Percentiles rank a stretch among this genome's conserved stretches.
Conservation (phyloP, 1,140 invertebrate genomes). For the Tetraneura akinire region DNA sequence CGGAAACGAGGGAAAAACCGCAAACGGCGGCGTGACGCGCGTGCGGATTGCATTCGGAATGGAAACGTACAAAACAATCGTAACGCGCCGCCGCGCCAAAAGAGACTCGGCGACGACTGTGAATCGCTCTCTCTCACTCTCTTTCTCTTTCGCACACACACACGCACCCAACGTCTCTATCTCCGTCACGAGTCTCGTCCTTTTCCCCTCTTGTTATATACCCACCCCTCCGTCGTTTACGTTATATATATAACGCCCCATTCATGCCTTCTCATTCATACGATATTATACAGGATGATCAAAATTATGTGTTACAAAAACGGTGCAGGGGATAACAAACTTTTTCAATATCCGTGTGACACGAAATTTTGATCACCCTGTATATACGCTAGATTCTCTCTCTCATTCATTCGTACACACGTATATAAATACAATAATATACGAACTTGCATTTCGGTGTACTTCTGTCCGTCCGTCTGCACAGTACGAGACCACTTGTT, state of each 20-base stretch:
- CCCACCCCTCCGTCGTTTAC: too few relatives aligned
- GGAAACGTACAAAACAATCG: conserved; percentile 27
- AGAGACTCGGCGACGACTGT: background rate
- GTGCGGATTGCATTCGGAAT: conserved; percentile 45
- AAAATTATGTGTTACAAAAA: too few relatives aligned
- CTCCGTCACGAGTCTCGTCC: background rate
- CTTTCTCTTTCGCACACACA: background rate
- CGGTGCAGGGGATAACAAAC: too few relatives aligned
- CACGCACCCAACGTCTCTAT: too few relatives aligned
- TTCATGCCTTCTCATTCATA: too few relatives aligned
- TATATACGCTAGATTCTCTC: too few relatives aligned
- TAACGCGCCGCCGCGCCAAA: conserved; percentile 22
- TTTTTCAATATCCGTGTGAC: too few relatives aligned
- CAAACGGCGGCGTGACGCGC: conserved; percentile 22
- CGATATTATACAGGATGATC: too few relatives aligned
- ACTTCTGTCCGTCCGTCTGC: conserved; percentile 27
- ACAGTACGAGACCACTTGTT: conserved; percentile 50
- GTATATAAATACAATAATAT: conserved; percentile 25
- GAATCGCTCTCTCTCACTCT: background rate
- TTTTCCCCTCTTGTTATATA: too few relatives aligned
- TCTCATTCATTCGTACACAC: conserved; percentile 21
- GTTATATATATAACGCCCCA: too few relatives aligned
- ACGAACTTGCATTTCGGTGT: conserved; percentile 2
- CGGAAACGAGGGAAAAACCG: conserved; percentile 32
- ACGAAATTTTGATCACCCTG: too few relatives aligned